Evolutionary conservation across 1,140 invertebrate species (phyloP).

Genomic region (Meloidogyne exigua): DNA sequence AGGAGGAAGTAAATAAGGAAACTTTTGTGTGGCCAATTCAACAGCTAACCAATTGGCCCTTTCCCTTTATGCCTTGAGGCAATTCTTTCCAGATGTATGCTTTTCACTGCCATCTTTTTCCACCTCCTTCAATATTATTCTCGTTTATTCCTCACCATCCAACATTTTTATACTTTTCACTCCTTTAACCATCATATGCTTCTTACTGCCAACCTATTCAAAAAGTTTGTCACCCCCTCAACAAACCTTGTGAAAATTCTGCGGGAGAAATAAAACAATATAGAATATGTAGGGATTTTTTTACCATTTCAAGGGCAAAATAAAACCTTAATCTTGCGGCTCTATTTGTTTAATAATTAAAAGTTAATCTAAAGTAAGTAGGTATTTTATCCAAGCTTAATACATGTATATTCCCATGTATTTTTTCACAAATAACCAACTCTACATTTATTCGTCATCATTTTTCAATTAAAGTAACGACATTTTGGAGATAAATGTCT

Average conservation of each 20-base stretch:
- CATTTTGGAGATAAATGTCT: too few species aligned
- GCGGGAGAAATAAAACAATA: not conserved
- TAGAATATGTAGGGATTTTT: not conserved
- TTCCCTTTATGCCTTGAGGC: conserved; percentile 21
- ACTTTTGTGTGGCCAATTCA: conserved; percentile 1
- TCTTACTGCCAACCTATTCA: not conserved
- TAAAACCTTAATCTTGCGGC: too few species aligned
- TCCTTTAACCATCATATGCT: conserved; percentile 3
- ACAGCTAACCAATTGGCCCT: not conserved
- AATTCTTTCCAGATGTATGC: conserved; percentile 10
- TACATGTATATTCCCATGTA: too few species aligned
- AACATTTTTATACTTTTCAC: conserved; percentile 22
- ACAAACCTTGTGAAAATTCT: not conserved
- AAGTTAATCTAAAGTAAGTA: too few species aligned
- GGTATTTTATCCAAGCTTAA: too few species aligned
- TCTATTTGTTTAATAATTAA: too few species aligned
- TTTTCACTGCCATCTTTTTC: conserved; percentile 5
- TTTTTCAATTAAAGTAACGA: too few species aligned
- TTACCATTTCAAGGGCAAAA: not conserved
- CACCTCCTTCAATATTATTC: not conserved
- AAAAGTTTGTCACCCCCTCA: not conserved
- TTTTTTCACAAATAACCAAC: too few species aligned
- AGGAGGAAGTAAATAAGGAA: not conserved
- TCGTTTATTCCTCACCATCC: conserved; percentile 16
- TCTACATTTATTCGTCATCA: too few species aligned